A percentile compares a stretch with the other conserved stretches of the same genome.
phyloP scores from a whole-genome alignment of 2,113 vertebrate genomes.

The Lepisosteus oculatus region DNA sequence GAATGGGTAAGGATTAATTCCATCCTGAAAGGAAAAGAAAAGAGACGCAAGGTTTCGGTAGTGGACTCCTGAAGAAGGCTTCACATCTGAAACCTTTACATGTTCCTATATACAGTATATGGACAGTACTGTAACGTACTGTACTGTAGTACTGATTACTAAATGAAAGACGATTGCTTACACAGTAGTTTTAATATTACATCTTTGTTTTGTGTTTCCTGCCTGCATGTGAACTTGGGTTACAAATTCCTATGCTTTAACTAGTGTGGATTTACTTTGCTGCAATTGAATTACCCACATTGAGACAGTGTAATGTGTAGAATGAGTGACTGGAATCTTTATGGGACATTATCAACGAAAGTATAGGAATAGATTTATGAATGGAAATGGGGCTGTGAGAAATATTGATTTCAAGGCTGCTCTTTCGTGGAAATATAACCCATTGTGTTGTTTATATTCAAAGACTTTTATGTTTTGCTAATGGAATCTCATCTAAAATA shows the following conservation, averaged over 20 bases:
- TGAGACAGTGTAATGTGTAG: conserved; percentile 39
- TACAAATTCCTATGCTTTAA: conserved; percentile 33
- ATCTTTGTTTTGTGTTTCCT: conserved; percentile 19
- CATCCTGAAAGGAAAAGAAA: too few species aligned
- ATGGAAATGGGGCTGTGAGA: conserved; percentile 51
- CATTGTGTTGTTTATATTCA: conserved; percentile 51
- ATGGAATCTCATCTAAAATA: conserved; percentile 36
- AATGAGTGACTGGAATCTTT: conserved; percentile 37
- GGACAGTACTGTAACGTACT: too few species aligned
- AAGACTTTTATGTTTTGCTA: conserved; percentile 43
- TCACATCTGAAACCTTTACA: too few species aligned
- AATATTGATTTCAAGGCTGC: conserved; percentile 57
- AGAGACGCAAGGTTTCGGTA: too few species aligned
- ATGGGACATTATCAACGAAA: conserved; percentile 48
- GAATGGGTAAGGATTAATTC: too few species aligned
- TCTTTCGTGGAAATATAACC: conserved; percentile 55
- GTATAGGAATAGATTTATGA: conserved; percentile 56
- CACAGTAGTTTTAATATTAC: not conserved
- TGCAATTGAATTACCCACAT: conserved; percentile 57
- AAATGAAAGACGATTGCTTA: too few species aligned
- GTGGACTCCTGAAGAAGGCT: too few species aligned
- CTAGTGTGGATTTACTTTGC: conserved; percentile 35
- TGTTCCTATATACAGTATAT: too few species aligned
- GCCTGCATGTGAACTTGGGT: conserved; percentile 21
- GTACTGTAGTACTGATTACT: too few species aligned